These are phyloP conservation scores for Eupsilia transversa DNA, from an alignment of 2,888 invertebrate genomes.

Conservation along the genomic window DNA sequence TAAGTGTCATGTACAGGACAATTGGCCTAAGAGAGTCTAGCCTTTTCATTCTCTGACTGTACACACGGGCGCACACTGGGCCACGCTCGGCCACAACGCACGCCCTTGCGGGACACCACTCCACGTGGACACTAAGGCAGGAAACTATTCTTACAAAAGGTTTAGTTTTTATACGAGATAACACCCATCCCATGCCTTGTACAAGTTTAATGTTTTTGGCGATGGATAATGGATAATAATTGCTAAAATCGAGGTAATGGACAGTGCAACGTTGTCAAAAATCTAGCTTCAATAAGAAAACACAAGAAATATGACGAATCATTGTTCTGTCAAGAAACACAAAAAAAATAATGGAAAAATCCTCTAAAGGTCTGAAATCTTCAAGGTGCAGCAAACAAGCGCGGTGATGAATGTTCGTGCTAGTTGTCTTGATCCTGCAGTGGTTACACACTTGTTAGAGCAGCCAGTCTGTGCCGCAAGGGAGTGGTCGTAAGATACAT, in stretches of 20 bases:
- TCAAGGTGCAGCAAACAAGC: neutral
- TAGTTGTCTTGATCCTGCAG: neutral
- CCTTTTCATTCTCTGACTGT: slow-evolving; percentile 7
- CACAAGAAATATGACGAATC: neutral
- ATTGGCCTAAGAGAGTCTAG: slow-evolving; percentile 3
- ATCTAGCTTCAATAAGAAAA: neutral
- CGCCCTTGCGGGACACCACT: slow-evolving; percentile 26
- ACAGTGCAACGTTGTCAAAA: neutral
- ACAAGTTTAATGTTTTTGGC: neutral
- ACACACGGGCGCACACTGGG: slow-evolving; percentile 12
- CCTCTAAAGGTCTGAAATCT: neutral
- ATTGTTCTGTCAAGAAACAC: neutral
- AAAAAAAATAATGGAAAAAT: neutral
- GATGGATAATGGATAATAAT: neutral
- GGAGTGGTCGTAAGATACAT: neutral
- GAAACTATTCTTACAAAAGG: neutral
- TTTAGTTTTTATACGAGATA: neutral
- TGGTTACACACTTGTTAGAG: neutral
- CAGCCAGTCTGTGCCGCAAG: neutral
- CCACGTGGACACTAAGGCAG: neutral
- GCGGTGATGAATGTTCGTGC: neutral
- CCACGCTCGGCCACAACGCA: slow-evolving; percentile 16
- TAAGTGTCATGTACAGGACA: too few species aligned
- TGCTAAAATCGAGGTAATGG: neutral
- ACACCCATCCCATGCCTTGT: neutral